These are phyloP conservation scores for Dendroctonus valens DNA, from an alignment of 1,140 invertebrate genomes.

Conservation along the genomic window DNA sequence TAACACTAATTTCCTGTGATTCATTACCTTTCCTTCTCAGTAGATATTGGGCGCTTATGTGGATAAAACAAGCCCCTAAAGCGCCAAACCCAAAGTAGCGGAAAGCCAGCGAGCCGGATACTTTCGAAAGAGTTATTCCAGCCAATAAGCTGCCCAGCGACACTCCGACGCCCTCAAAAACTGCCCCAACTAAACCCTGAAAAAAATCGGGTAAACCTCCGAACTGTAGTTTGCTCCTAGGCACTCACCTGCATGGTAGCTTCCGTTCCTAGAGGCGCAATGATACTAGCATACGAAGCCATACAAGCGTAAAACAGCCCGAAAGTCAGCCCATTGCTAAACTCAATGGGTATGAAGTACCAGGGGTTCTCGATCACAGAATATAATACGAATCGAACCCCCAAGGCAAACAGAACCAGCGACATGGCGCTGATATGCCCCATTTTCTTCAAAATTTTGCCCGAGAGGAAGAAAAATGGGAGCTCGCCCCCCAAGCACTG, in stretches of 20 bases:
- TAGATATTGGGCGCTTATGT: constrained; percentile 56
- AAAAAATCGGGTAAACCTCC: neutral
- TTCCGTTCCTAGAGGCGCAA: constrained; percentile 81
- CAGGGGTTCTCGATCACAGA: constrained; percentile 78
- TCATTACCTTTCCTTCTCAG: constrained; percentile 33
- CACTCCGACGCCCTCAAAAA: constrained; percentile 84
- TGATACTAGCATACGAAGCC: constrained; percentile 82
- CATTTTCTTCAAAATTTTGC: constrained; percentile 74
- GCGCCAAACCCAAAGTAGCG: constrained; percentile 68
- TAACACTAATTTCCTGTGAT: neutral
- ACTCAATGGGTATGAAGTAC: constrained; percentile 80
- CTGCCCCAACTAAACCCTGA: constrained; percentile 76
- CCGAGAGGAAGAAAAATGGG: constrained; percentile 85
- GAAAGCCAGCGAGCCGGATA: constrained; percentile 66
- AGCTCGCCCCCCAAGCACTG: constrained; percentile 86
- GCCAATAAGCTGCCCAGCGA: constrained; percentile 74
- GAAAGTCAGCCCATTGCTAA: constrained; percentile 83
- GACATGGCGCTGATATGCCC: constrained; percentile 83
- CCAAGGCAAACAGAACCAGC: constrained; percentile 73
- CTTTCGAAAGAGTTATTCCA: constrained; percentile 62
- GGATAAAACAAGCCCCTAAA: constrained; percentile 61
- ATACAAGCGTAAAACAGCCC: constrained; percentile 88
- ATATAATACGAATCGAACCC: constrained; percentile 77
- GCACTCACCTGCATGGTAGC: constrained; percentile 72
- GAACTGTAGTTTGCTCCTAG: neutral